A percentile compares a stretch with the other conserved stretches of the same genome.
Conservation (phyloP, 1,140 invertebrate species). For the Hyles euphorbiae region DNA sequence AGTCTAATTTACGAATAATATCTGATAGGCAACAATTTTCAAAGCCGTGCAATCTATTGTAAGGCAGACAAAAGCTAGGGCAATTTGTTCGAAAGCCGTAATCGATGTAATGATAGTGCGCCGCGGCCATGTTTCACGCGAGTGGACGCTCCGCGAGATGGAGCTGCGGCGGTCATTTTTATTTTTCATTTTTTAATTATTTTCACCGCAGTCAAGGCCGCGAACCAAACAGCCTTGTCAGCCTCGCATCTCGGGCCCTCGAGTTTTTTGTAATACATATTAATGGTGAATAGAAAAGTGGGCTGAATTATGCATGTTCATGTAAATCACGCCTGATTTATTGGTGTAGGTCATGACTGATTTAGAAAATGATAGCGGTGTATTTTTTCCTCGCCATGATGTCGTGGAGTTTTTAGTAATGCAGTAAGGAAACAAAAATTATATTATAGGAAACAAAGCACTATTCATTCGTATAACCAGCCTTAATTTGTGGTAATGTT, state of each 20-base stretch:
- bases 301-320: slow-evolving; percentile 19
- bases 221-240: not conserved
- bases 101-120: slow-evolving; percentile 14
- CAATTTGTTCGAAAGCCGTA: slow-evolving; percentile 28
- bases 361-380: not conserved
- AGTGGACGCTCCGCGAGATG: not conserved
- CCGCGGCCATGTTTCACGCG: slow-evolving; percentile 4
- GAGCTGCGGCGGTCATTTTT: slow-evolving; percentile 1
- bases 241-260: slow-evolving; percentile 8
- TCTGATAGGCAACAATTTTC: too few relatives aligned
- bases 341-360: slow-evolving; percentile 3
- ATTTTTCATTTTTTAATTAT: slow-evolving; percentile 5
- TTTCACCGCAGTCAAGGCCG: slow-evolving; percentile 2
- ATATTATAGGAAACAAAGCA: too few relatives aligned
- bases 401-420: too few relatives aligned
- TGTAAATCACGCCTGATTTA: not conserved
- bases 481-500: too few relatives aligned
- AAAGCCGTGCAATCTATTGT: slow-evolving; percentile 9
- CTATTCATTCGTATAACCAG: too few relatives aligned
- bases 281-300: slow-evolving; percentile 29
- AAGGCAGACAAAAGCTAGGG: slow-evolving; percentile 28
- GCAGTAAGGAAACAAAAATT: too few relatives aligned
- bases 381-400: not conserved
- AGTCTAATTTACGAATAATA: too few relatives aligned
- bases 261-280: slow-evolving; percentile 21